phyloP scores from a whole-genome alignment of 2,888 invertebrate species.

The Cybosia mesomella region DNA sequence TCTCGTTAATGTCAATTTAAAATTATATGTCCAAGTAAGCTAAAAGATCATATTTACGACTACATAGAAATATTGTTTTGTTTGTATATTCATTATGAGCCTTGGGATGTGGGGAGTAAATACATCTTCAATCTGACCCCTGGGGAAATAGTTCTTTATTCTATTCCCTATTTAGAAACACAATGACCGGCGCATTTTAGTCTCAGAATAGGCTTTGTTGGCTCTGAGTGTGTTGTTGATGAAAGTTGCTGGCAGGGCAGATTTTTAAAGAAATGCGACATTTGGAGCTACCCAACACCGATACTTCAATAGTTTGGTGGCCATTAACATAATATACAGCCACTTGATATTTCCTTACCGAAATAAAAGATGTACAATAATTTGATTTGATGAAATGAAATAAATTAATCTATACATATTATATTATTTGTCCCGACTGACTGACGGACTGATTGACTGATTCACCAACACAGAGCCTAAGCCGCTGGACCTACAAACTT shows the following conservation, averaged over 20 bases:
- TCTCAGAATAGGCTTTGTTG: neutral
- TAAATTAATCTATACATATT: too few relatives aligned
- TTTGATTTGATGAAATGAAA: too few relatives aligned
- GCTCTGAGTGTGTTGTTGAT: neutral
- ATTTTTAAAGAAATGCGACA: neutral
- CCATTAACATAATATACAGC: too few relatives aligned
- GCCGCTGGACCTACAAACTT: too few relatives aligned
- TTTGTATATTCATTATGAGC: slow-evolving; percentile 6
- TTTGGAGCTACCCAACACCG: neutral
- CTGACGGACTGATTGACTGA: too few relatives aligned
- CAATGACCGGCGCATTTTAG: neutral
- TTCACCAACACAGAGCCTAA: too few relatives aligned
- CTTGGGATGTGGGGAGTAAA: neutral
- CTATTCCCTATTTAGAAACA: neutral
- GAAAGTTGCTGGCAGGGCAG: neutral
- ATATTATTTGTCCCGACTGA: too few relatives aligned
- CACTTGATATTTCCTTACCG: too few relatives aligned
- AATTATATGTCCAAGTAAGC: neutral
- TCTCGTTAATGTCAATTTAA: neutral
- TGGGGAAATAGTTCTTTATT: slow-evolving; percentile 1
- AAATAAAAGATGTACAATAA: too few relatives aligned
- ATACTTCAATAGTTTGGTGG: too few relatives aligned
- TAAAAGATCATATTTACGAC: neutral
- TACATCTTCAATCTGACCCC: neutral
- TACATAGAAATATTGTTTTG: neutral